Base-by-base conservation (phyloP, 2,113 vertebrate species). In the Prochilodus magdalenae region DNA sequence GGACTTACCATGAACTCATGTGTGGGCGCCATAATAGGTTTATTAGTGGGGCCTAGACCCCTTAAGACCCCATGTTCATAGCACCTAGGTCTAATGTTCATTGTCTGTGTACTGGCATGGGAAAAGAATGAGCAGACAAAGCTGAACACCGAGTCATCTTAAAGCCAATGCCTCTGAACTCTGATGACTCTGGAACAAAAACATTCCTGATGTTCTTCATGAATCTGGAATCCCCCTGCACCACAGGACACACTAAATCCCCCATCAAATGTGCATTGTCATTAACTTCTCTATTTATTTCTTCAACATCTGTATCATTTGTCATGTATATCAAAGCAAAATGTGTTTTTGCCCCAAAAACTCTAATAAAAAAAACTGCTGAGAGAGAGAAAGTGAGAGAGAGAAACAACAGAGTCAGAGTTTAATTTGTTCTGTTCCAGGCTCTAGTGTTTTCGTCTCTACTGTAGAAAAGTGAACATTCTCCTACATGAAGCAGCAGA, bases 211-310 rank as follows among this genome's bases (percentile, higher is more conserved):
- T 63, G 75, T 78, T 67, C 71, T 74, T 11, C 24, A 5, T 27
- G 22, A 69, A 73, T 67, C 49, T 49, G 20, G 11, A 63, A 59
- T 36, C 12, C 18, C 30, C 51, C 10, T 12, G 20, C 60, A 73
- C 60, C 57, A 77, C 69, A 81, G 66, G 51, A 78, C 29, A 1
- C 18, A 60, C 49, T 49, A 62, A 44, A 60, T 22, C 11, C 6
- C 63, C 27, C 14, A 18, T 55, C 44, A 84, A 85, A 72, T 55
- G 60, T 73, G 40, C 49, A 72, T 59, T 67, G 63, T 85, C 55
- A 86, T 86, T 73, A 40, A 77, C 73, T 71, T 83, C 62, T 60
- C 53, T 63, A 82, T 85, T 83, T 80, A 87, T 86, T 84, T 40
- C 83, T 84, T 74, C 66, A 86, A 72, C 81, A 84, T 87, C 81